Evolutionary conservation across 2,113 vertebrate species (phyloP).

Genomic region (Sphaerodactylus townsendi): DNA sequence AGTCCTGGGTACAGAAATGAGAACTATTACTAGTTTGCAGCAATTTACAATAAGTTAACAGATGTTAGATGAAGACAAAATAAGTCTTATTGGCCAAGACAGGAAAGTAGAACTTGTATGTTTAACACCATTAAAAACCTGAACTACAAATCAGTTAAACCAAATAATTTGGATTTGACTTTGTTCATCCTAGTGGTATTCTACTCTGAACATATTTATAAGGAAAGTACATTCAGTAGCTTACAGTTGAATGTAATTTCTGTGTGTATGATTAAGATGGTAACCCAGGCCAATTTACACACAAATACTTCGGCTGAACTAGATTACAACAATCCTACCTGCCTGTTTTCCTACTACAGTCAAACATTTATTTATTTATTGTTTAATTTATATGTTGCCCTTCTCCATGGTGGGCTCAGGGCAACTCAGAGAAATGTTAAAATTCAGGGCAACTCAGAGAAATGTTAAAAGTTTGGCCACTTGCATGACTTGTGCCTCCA

Average conservation of each 20-base stretch:
- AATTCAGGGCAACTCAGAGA: too few species aligned
- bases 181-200: background rate
- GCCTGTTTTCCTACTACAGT: background rate
- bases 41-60: background rate
- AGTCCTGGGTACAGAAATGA: background rate
- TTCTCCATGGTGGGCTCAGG: too few species aligned
- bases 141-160: background rate
- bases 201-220: background rate
- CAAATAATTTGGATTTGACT: background rate
- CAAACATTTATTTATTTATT: too few species aligned
- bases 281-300: background rate
- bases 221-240: background rate
- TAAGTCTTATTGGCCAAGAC: too few species aligned
- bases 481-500: too few species aligned
- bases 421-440: too few species aligned
- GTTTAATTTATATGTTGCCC: too few species aligned
- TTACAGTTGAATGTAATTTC: background rate
- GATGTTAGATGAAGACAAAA: too few species aligned
- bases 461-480: too few species aligned
- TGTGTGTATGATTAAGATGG: background rate
- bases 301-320: background rate
- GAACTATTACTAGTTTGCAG: background rate
- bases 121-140: background rate
- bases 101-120: too few species aligned
- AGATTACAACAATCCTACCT: background rate